phyloP scores from a whole-genome alignment of 2,113 vertebrate genomes.

The Cebus imitator region DNA sequence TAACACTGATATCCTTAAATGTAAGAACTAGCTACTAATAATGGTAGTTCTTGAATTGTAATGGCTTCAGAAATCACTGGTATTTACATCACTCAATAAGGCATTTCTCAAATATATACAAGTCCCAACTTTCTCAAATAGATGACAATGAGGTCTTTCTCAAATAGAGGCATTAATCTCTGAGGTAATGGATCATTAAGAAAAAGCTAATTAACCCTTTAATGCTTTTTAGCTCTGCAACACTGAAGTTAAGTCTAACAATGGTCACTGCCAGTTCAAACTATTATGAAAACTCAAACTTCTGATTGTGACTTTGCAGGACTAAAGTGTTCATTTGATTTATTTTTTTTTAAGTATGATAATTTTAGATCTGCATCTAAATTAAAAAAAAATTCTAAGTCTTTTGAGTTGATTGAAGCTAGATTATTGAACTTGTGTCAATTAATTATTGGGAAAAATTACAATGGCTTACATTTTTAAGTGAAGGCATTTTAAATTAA shows the following conservation, averaged over 20 bases:
- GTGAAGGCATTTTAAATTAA: background rate
- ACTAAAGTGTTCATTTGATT: background rate
- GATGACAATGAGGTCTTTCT: background rate
- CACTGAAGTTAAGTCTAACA: background rate
- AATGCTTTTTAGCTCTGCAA: background rate
- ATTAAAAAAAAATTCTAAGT: background rate
- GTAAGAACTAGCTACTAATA: background rate
- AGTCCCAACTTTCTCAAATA: background rate
- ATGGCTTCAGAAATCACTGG: background rate
- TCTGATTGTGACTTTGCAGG: background rate
- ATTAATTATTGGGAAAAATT: background rate
- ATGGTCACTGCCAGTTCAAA: background rate
- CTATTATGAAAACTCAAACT: background rate
- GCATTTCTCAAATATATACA: background rate
- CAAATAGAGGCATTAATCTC: background rate
- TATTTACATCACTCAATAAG: background rate
- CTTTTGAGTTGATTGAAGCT: background rate
- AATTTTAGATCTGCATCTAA: background rate
- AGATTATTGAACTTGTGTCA: background rate
- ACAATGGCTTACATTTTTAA: background rate
- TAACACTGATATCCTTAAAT: too few species aligned
- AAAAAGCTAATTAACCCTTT: background rate
- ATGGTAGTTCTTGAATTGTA: background rate
- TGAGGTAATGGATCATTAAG: background rate
- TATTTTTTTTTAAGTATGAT: background rate